Conservation (phyloP, 2,113 vertebrate genomes). For the Sialia sialis region DNA sequence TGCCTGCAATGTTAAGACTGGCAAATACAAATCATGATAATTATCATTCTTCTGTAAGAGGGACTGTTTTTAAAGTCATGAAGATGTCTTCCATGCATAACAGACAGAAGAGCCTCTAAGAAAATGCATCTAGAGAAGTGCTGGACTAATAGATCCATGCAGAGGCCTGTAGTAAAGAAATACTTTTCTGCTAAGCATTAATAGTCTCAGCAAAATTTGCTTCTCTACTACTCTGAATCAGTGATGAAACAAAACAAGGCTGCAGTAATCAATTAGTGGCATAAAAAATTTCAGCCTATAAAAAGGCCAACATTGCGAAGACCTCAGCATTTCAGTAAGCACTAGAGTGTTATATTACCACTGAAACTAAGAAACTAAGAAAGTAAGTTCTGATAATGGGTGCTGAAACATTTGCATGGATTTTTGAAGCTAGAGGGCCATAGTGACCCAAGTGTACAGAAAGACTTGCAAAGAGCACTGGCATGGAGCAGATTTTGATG, state of each 20-base stretch:
- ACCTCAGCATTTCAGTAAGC: neutral
- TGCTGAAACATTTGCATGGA: neutral
- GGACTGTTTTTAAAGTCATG: neutral
- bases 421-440: neutral
- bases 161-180: neutral
- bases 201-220: neutral
- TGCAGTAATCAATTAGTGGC: neutral
- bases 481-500: neutral
- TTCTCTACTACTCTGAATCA: neutral
- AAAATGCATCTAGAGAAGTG: neutral
- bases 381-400: neutral
- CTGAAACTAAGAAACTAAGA: neutral
- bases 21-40: neutral
- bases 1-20: neutral
- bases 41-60: neutral
- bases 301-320: neutral
- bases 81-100: neutral
- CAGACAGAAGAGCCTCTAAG: neutral
- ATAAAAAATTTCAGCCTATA: neutral
- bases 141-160: neutral
- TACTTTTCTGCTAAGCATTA: neutral
- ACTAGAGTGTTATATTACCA: neutral
- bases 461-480: neutral
- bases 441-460: rapidly evolving
- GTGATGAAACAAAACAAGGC: neutral